A percentile compares a stretch with the other conserved stretches of the same genome.
phyloP scores from a whole-genome alignment of 2,888 invertebrate species.

The Heliconius erato region DNA sequence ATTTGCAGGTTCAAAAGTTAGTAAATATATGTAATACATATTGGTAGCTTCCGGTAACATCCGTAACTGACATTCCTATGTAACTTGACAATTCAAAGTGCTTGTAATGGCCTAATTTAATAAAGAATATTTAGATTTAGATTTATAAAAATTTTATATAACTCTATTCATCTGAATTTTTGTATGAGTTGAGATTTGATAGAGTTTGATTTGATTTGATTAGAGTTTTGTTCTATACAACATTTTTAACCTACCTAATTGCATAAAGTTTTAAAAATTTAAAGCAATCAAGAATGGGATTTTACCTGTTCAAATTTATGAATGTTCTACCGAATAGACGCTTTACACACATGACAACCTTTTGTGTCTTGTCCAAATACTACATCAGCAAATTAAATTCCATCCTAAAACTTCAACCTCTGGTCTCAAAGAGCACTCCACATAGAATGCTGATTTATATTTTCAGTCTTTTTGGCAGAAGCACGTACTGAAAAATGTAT shows the following conservation, averaged over 20 bases:
- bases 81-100: too few relatives aligned
- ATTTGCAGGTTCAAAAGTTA: neutral
- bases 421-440: neutral
- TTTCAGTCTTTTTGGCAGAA: neutral
- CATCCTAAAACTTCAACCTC: neutral
- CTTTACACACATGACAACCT: neutral
- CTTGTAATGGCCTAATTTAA: too few relatives aligned
- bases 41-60: too few relatives aligned
- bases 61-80: too few relatives aligned
- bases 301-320: neutral
- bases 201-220: too few relatives aligned
- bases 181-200: too few relatives aligned
- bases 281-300: neutral
- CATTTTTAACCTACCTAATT: too few relatives aligned
- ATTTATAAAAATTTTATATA: too few relatives aligned
- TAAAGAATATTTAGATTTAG: too few relatives aligned
- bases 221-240: too few relatives aligned
- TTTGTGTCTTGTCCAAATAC: constrained; percentile 8
- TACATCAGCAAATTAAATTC: constrained; percentile 3
- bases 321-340: neutral
- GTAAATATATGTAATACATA: neutral
- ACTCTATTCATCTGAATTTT: too few relatives aligned
- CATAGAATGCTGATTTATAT: neutral
- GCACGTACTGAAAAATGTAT: too few relatives aligned
- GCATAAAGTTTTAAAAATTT: neutral